These are phyloP conservation scores for Sebastes paucispinis DNA, from an alignment of 2,797 vertebrate species.

Conservation along the genomic window DNA sequence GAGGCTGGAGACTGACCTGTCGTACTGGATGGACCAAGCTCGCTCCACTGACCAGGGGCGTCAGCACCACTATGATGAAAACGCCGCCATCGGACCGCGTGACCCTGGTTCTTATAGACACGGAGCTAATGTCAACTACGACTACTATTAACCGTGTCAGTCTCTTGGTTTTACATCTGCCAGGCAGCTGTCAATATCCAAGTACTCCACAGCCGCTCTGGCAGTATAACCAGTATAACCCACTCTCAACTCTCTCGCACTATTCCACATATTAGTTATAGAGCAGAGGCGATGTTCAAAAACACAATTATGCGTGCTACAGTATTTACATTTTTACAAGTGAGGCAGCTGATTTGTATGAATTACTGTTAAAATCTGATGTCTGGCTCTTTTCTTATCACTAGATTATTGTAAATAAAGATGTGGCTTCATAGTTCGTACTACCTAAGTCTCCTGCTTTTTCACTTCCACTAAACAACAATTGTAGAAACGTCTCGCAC, in stretches of 20 bases:
- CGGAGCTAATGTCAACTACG: conserved; percentile 92
- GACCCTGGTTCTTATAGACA: conserved; percentile 83
- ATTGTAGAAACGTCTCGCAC: neutral
- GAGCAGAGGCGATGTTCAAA: neutral
- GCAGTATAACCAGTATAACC: neutral
- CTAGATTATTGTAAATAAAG: conserved; percentile 48
- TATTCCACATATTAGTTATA: neutral
- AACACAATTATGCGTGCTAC: neutral
- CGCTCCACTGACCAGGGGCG: conserved; percentile 86
- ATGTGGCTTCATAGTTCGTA: neutral
- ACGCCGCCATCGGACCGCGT: conserved; percentile 85
- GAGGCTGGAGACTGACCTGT: conserved; percentile 93
- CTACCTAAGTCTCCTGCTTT: neutral
- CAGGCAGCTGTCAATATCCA: neutral
- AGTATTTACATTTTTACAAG: neutral
- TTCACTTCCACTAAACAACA: neutral
- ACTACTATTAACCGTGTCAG: conserved; percentile 85
- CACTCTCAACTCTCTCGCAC: neutral
- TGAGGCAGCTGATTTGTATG: neutral
- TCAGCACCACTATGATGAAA: conserved; percentile 94
- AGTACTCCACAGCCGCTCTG: neutral
- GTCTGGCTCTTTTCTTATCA: neutral
- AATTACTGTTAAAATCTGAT: neutral
- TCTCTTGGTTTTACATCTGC: neutral
- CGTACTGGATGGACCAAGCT: conserved; percentile 89